A percentile compares a stretch with the other conserved stretches of the same genome.
Conservation (phyloP, 2,113 vertebrate species). For the Meriones unguiculatus region DNA sequence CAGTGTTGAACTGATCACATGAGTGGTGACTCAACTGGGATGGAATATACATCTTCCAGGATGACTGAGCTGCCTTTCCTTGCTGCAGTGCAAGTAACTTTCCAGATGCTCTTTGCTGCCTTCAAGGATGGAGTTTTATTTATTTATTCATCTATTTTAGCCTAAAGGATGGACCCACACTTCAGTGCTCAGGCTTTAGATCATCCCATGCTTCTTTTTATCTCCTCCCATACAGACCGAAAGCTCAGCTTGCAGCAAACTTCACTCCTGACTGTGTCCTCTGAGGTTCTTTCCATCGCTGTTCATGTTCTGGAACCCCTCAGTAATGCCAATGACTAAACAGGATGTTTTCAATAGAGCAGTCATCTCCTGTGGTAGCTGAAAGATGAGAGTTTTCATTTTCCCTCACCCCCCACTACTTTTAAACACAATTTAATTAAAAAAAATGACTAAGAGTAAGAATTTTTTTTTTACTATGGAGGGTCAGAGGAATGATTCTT, state of each 20-base stretch:
- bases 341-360: neutral
- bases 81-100: neutral
- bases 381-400: neutral
- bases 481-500: neutral
- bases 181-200: neutral
- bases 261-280: fast-evolving
- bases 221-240: neutral
- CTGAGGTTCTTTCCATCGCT: neutral
- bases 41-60: neutral
- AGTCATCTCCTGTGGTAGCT: too few relatives aligned
- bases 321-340: neutral
- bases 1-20: neutral
- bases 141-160: too few relatives aligned
- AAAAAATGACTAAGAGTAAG: neutral
- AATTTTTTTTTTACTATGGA: neutral
- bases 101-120: too few relatives aligned
- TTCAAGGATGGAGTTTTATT: neutral
- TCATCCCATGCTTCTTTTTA: too few relatives aligned
- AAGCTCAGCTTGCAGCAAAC: neutral
- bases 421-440: neutral
- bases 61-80: neutral
- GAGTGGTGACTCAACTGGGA: neutral
- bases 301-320: neutral
- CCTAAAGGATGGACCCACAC: neutral
- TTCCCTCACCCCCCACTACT: neutral